phyloP scores from a whole-genome alignment of 2,113 vertebrate genomes.

The Tylochromis polylepis region DNA sequence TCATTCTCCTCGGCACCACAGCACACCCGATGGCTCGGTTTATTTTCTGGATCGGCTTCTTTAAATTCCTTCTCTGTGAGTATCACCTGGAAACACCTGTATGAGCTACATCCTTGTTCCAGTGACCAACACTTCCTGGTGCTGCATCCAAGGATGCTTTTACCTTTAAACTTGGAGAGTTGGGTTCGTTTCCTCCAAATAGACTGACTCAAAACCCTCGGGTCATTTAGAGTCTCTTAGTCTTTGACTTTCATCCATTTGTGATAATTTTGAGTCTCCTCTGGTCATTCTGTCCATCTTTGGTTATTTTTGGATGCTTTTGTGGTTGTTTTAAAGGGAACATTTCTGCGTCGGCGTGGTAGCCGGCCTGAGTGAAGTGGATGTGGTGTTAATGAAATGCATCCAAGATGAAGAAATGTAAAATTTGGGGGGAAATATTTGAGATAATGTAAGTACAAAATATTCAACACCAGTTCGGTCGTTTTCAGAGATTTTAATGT shows the following conservation, averaged over 20 bases:
- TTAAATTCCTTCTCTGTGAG: not conserved
- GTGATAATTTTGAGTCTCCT: not conserved
- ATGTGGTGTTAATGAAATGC: not conserved
- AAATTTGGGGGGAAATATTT: not conserved
- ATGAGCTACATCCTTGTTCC: not conserved
- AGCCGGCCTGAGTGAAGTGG: not conserved
- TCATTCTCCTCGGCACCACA: not conserved
- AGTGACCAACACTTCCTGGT: not conserved
- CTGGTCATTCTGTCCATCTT: not conserved
- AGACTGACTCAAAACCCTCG: not conserved
- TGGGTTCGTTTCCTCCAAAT: not conserved
- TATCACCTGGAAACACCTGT: not conserved
- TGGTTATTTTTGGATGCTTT: too few species aligned
- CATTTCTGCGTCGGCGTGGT: not conserved
- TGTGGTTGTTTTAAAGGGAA: too few species aligned
- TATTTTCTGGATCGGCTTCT: not conserved
- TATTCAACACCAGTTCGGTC: not conserved
- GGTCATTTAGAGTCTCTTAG: not conserved
- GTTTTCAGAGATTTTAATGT: not conserved
- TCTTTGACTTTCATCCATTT: not conserved
- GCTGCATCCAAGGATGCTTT: not conserved
- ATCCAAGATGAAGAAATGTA: not conserved
- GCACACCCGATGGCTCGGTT: not conserved
- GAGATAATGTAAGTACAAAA: not conserved
- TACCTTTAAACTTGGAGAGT: not conserved